These are phyloP conservation scores for Chamaetylas fuelleborni DNA, from an alignment of 2,113 vertebrate genomes.

Conservation along the genomic window DNA sequence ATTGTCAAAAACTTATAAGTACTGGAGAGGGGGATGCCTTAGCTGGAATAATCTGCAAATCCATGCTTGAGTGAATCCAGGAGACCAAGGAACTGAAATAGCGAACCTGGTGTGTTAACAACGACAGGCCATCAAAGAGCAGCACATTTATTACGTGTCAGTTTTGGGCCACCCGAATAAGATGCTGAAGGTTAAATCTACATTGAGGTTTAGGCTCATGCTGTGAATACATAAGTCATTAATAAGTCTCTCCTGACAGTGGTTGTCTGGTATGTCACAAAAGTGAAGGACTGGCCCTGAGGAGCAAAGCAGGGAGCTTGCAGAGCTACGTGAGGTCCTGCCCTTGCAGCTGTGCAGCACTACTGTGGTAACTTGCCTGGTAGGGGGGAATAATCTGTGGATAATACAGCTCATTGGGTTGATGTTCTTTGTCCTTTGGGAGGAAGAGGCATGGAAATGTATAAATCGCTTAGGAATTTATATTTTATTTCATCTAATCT, in stretches of 20 bases:
- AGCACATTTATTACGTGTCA: not conserved
- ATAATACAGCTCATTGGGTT: not conserved
- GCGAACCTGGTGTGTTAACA: not conserved
- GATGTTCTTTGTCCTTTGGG: not conserved
- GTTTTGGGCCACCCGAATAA: not conserved
- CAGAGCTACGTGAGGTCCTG: not conserved
- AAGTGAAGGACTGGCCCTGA: not conserved
- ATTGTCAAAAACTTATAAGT: not conserved
- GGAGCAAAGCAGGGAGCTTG: not conserved
- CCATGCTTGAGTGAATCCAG: not conserved
- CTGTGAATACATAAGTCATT: not conserved
- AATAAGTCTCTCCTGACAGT: not conserved
- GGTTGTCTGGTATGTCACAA: not conserved
- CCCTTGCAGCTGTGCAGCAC: not conserved
- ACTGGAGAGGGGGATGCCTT: not conserved
- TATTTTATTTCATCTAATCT: not conserved
- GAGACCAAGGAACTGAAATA: not conserved
- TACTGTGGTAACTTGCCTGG: not conserved
- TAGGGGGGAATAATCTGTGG: not conserved
- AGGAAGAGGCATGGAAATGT: not conserved
- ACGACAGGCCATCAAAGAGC: not conserved
- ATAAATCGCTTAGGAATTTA: not conserved
- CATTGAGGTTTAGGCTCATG: not conserved
- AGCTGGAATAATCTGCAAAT: not conserved
- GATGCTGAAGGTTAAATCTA: not conserved